Percentiles rank a stretch among this genome's conserved stretches.
These are phyloP conservation scores for Oligia latruncula DNA, from an alignment of 2,888 invertebrate species.

Conservation along the genomic window DNA sequence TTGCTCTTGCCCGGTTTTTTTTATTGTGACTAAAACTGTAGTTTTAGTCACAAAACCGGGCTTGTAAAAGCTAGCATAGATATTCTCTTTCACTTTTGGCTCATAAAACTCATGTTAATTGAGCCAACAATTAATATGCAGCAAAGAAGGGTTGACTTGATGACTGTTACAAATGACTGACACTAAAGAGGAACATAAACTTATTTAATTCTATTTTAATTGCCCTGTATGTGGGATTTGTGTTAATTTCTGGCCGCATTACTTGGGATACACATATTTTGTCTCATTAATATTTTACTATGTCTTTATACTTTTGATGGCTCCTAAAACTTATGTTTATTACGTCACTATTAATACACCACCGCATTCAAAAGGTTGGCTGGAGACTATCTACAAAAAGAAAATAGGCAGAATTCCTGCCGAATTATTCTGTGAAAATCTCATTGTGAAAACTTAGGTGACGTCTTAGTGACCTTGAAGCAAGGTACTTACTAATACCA, in stretches of 20 bases:
- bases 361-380: background rate
- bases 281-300: slow-evolving; percentile 44
- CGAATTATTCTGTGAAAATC: background rate
- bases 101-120: slow-evolving; percentile 33
- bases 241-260: slow-evolving; percentile 16
- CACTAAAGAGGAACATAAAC: slow-evolving; percentile 33
- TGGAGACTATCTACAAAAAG: background rate
- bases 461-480: too few relatives aligned
- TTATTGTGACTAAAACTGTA: too few relatives aligned
- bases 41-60: too few relatives aligned
- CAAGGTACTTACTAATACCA: background rate
- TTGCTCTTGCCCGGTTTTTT: too few relatives aligned
- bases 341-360: background rate
- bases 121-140: slow-evolving; percentile 25
- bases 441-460: background rate
- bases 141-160: slow-evolving; percentile 38
- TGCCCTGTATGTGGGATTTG: slow-evolving; percentile 39
- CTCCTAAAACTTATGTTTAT: slow-evolving; percentile 30
- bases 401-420: background rate
- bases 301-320: slow-evolving; percentile 39
- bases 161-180: slow-evolving; percentile 35
- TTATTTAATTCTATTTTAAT: slow-evolving; percentile 31
- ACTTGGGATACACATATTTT: slow-evolving; percentile 22
- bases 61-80: background rate
- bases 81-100: background rate